phyloP scores from a whole-genome alignment of 2,797 vertebrate species.

The Muraenolepis orangiensis region DNA sequence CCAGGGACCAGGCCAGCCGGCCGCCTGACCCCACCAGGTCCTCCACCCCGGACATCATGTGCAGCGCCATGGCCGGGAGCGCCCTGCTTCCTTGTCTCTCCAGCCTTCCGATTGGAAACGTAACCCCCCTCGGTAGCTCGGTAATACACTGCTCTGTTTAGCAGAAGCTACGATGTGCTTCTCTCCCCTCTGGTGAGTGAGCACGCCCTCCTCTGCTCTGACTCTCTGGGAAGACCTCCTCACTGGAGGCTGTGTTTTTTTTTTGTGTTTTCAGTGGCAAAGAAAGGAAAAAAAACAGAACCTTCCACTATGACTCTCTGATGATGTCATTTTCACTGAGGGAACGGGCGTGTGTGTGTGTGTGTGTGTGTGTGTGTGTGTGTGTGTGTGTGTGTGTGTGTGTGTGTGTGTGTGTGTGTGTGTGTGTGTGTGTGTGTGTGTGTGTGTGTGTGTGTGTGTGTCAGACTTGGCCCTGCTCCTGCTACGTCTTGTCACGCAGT shows the following conservation, averaged over 20 bases:
- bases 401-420: conserved; percentile 66
- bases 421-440: conserved; percentile 65
- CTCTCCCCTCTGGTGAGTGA: neutral
- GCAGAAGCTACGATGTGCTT: neutral
- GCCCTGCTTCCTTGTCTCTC: conserved; percentile 13
- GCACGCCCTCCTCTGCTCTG: neutral
- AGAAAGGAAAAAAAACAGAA: conserved; percentile 16
- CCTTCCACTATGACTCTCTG: conserved; percentile 48
- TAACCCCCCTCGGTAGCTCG: too few species aligned
- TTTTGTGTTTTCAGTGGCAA: neutral
- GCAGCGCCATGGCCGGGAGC: conserved; percentile 77
- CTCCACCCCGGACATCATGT: conserved; percentile 84
- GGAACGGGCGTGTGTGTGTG: conserved; percentile 59
- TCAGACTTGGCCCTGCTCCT: conserved; percentile 79
- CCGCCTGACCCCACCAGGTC: conserved; percentile 85
- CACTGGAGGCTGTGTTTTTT: neutral
- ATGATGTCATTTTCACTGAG: conserved; percentile 67
- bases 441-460: conserved; percentile 65
- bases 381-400: conserved; percentile 65
- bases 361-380: conserved; percentile 68
- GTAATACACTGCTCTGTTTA: too few species aligned
- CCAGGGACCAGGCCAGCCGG: conserved; percentile 86
- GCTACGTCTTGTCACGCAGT: conserved; percentile 65
- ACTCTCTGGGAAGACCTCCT: neutral
- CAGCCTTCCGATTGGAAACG: conserved; percentile 13